Base-by-base conservation (phyloP, 2,888 invertebrate species). In the Subacronicta megacephala region DNA sequence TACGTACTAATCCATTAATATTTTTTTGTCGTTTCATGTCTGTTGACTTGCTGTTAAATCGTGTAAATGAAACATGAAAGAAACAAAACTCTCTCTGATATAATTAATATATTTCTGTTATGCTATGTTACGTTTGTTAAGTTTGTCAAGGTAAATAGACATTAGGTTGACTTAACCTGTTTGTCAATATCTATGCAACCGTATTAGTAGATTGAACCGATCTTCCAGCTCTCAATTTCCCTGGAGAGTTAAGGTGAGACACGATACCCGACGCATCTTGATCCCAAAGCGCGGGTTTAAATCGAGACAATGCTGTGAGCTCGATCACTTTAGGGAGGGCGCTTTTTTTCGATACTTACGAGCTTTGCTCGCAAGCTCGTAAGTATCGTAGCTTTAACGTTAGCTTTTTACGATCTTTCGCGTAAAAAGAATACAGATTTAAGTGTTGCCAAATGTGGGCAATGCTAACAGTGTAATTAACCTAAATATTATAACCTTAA, bases 201-300 rank as follows among this genome's bases (percentile, higher is more conserved):
- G 67, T 80, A 79, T 83, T 83, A 80, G 76, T 71, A 80, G 77
- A 84, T 87, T 82, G 82, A 81, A 81, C 61, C 41, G 70, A 65
- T 78, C 63, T 57, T 72, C 72, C 77, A 75, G 53, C 60, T 61
- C 78, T 75, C 72, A 72, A 85, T 87, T 87, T 87, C 85, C 86
- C 85, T 45, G 7, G 82, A 73, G 85, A 68, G 72, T 45, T 55
- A 46, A 70, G 71, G 77, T 80, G 76, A 80, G 74, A 78, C 70
- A 77, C 64, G 75, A 58, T 41, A 67, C 78, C 72, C 72, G 72
- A 75, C 76, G 58, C 76, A 75, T 73, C 38, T 70, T 80, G 82
- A 80, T 81, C 76, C 59, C 44, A 75, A 70, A 62, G 65, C 60
- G 58, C 69, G 68, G 58, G 43, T 76, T 82, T 76, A 71, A 79